These are phyloP conservation scores for Chionis minor DNA, from an alignment of 2,113 vertebrate genomes.

Conservation along the genomic window DNA sequence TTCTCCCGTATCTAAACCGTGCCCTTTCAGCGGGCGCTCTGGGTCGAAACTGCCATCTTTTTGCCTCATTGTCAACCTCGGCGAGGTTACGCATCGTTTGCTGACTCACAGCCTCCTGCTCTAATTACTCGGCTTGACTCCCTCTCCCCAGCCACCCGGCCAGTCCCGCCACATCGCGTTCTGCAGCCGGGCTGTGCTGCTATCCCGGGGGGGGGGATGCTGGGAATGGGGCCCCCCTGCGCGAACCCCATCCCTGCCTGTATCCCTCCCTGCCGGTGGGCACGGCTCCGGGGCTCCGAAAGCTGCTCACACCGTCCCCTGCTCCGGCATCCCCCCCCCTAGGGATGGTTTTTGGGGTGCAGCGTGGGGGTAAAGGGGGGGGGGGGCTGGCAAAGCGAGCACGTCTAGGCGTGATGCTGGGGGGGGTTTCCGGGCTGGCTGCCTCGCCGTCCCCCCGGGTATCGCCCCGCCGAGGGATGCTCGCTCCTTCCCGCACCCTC, in stretches of 20 bases:
- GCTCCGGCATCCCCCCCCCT: rapidly evolving
- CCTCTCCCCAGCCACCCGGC: neutral
- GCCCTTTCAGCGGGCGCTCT: conserved; percentile 43
- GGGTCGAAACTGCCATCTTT: conserved; percentile 56
- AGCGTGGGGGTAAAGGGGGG: rapidly evolving
- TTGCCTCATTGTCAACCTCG: conserved; percentile 51
- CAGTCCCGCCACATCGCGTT: neutral
- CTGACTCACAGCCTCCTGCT: conserved; percentile 67
- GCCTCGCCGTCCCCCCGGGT: rapidly evolving
- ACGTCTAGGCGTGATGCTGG: rapidly evolving
- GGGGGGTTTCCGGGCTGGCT: neutral
- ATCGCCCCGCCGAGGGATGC: rapidly evolving
- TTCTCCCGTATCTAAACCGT: conserved; percentile 32
- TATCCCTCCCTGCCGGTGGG: neutral
- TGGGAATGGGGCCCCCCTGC: neutral
- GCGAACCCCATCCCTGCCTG: neutral
- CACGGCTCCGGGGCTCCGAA: neutral
- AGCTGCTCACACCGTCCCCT: rapidly evolving
- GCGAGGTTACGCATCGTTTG: conserved; percentile 55
- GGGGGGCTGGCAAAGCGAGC: no score
- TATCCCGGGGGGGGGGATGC: neutral
- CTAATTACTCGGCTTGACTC: conserved; percentile 51
- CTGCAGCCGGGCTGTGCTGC: neutral
- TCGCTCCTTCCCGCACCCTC: rapidly evolving
- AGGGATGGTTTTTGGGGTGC: neutral